These are phyloP conservation scores for Parazoanthus swiftii DNA, from an alignment of 92 coral and sea anemone genomes.

Conservation along the genomic window DNA sequence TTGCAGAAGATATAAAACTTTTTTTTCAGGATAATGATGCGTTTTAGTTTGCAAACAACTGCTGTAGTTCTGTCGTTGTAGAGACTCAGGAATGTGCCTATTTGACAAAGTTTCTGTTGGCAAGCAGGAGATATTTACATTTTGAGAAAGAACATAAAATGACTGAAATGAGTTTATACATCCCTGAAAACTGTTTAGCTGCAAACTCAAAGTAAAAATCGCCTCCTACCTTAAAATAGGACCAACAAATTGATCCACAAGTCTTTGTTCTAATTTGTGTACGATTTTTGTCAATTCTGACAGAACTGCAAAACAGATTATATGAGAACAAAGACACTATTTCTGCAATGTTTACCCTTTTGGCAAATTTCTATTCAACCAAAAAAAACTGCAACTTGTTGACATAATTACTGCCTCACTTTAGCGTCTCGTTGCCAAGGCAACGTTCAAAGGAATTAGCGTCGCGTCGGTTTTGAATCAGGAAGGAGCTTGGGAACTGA, in stretches of 20 bases:
- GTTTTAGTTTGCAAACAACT: not conserved
- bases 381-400: constrained; percentile 22
- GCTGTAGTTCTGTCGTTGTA: constrained; percentile 11
- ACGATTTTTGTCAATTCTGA: constrained; percentile 15
- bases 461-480: constrained; percentile 90
- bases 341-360: constrained; percentile 50
- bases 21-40: no score
- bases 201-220: not conserved
- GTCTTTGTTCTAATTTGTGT: constrained; percentile 26
- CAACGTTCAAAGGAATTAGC: constrained; percentile 74
- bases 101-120: constrained; percentile 4
- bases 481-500: constrained; percentile 52
- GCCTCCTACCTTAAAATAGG: not conserved
- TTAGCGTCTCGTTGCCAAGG: constrained; percentile 80
- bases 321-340: constrained; percentile 33
- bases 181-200: not conserved
- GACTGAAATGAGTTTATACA: not conserved
- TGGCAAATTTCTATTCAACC: constrained; percentile 27
- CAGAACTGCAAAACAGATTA: constrained; percentile 40
- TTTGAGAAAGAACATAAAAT: not conserved
- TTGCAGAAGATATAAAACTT: no score
- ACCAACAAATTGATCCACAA: not conserved
- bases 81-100: constrained; percentile 31
- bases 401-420: constrained; percentile 39
- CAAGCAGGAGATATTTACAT: constrained; percentile 16